phyloP scores from a whole-genome alignment of 2,888 invertebrate genomes.

The Cylloceria caligata region DNA sequence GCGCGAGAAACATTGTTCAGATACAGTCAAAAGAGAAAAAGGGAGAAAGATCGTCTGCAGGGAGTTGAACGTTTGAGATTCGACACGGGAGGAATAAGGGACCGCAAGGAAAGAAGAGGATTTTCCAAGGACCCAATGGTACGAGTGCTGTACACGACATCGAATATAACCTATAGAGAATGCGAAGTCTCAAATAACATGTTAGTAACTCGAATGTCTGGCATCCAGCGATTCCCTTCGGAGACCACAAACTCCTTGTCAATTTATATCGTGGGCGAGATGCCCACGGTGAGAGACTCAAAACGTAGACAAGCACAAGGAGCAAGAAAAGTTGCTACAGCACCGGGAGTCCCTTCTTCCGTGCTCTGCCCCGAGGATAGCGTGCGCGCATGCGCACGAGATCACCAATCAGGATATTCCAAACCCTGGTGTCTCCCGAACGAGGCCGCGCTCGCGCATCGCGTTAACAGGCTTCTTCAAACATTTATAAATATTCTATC shows the following conservation, averaged over 20 bases:
- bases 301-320: not conserved
- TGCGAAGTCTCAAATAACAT: constrained; percentile 6
- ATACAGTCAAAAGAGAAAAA: not conserved
- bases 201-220: constrained; percentile 42
- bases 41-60: not conserved
- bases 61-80: constrained; percentile 28
- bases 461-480: constrained; percentile 60
- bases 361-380: not conserved
- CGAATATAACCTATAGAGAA: constrained; percentile 17
- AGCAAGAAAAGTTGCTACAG: not conserved
- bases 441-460: constrained; percentile 24
- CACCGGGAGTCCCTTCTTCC: not conserved
- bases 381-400: not conserved
- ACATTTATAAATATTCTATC: constrained; percentile 63
- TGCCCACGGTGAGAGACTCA: not conserved
- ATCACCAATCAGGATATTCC: constrained; percentile 17
- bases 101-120: not conserved
- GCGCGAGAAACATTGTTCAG: constrained; percentile 2
- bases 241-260: constrained; percentile 14
- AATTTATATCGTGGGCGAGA: constrained; percentile 32
- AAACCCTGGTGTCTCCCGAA: not conserved
- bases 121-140: not conserved
- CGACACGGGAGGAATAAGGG: constrained; percentile 26
- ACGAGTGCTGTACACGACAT: too few relatives aligned
- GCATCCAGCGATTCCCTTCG: constrained; percentile 17